phyloP scores from a whole-genome alignment of 2,113 vertebrate genomes.

The Myrmophylax atrothorax region DNA sequence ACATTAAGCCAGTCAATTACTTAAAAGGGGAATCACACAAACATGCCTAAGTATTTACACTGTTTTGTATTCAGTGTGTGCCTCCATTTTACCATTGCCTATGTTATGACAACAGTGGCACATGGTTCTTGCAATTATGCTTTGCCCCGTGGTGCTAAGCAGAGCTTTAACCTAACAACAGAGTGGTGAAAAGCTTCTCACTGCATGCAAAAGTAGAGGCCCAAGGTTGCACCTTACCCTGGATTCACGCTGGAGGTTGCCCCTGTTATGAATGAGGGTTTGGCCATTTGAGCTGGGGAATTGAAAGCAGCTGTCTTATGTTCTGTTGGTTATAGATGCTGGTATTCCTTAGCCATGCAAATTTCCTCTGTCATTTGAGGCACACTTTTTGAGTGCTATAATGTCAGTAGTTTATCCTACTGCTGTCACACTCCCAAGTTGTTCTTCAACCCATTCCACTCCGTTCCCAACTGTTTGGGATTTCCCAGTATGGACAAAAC shows the following conservation, averaged over 20 bases:
- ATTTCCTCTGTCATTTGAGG: not conserved
- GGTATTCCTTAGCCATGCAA: not conserved
- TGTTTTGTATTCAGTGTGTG: not conserved
- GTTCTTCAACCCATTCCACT: not conserved
- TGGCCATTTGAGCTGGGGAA: not conserved
- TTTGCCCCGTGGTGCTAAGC: not conserved
- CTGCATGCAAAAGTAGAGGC: not conserved
- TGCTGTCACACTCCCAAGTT: not conserved
- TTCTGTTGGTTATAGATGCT: not conserved
- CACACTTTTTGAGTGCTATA: not conserved
- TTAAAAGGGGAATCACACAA: not conserved
- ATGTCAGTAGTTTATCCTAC: not conserved
- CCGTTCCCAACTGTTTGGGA: not conserved
- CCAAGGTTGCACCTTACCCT: not conserved
- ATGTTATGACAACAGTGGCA: not conserved
- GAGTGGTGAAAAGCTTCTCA: not conserved
- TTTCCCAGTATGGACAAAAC: not conserved
- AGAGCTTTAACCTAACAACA: not conserved
- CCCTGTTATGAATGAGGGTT: not conserved
- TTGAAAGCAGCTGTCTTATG: not conserved
- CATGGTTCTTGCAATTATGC: rapidly evolving
- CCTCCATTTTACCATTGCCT: not conserved
- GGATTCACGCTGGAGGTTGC: not conserved
- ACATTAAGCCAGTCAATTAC: rapidly evolving
- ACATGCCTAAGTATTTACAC: not conserved